Evolutionary conservation across 2,888 invertebrate genomes (phyloP), one percentile per base, ranked within the genome.

Genomic region (Aplocera efformata): DNA sequence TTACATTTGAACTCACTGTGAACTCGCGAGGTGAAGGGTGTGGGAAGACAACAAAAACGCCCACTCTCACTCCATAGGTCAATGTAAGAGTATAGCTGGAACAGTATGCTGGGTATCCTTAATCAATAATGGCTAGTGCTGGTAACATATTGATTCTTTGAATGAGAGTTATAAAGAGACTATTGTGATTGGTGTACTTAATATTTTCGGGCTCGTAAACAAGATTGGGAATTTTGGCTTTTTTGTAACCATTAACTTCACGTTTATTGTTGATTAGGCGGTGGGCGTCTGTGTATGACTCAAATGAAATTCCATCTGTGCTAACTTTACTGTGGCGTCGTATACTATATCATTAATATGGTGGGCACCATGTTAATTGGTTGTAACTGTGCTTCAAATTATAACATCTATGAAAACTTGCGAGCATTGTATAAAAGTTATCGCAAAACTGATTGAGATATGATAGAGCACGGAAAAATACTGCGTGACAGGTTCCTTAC

Each of bases 391-490:
- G 31, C n/a, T 25, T 20, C 13, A 24, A 17, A 33, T 27, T 11
- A 29, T 25, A 26, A 44, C 46, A 33, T 34, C 30, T 46, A 32
- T 37, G 25, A 34, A 32, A 40, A 44, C 42, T 42, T 11, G 46
- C 39, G 44, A 34, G 48, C 38, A 35, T 31, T 42, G 49, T 10
- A 24, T 23, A 10, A 11, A 47, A 49, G 46, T 51, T 51, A 48
- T 49, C 44, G 13, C 29, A 23, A 43, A 39, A 46, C 35, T 50
- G 48, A 33, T 34, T 35, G 36, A 38, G 49, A 63, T 58, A 58
- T 45, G 73, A 74, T 75, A 74, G 67, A 53, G 63, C 56, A 60
- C 61, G 79, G 77, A 78, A 79, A 76, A 72, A 53, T 67, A 72
- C 72, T 35, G 55, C 53, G 49, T 51, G 41, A 44, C 40, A 49